Percentiles rank a stretch among this genome's conserved stretches.
These are phyloP conservation scores for Anagrus nilaparvatae DNA, from an alignment of 1,140 invertebrate species.

Conservation along the genomic window DNA sequence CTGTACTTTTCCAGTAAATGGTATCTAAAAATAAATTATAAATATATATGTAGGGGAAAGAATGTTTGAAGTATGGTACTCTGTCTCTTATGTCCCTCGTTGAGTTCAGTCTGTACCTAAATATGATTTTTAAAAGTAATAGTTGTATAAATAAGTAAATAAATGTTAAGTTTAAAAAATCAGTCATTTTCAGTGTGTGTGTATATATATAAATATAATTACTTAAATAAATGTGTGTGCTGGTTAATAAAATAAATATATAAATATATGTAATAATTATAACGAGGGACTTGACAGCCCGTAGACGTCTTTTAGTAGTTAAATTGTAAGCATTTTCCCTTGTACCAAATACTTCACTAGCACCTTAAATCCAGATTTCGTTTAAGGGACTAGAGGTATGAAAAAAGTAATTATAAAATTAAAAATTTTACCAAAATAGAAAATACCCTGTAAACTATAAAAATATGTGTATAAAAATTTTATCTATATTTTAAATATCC, in stretches of 20 bases:
- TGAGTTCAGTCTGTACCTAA: background rate
- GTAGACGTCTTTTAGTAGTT: constrained; percentile 11
- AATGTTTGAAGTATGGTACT: constrained; percentile 8
- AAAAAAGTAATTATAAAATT: too few species aligned
- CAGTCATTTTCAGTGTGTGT: constrained; percentile 12
- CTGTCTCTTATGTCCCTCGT: background rate
- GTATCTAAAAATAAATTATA: too few species aligned
- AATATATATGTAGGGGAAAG: constrained; percentile 1
- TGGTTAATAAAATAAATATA: background rate
- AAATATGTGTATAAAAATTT: too few species aligned
- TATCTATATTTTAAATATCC: too few species aligned
- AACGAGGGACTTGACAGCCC: constrained; percentile 2
- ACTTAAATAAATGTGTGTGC: constrained; percentile 11
- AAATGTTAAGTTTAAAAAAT: background rate
- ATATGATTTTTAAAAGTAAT: too few species aligned
- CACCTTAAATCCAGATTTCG: too few species aligned
- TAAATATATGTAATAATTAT: too few species aligned
- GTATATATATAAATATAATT: constrained; percentile 8
- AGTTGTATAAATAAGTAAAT: constrained; percentile 5
- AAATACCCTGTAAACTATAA: too few species aligned
- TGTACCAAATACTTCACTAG: too few species aligned
- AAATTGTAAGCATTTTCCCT: too few species aligned
- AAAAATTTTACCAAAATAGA: background rate
- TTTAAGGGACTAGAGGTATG: too few species aligned
- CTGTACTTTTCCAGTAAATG: constrained; percentile 14